Base-by-base conservation (phyloP, 2,113 vertebrate species). In the Atherinomorus stipes region DNA sequence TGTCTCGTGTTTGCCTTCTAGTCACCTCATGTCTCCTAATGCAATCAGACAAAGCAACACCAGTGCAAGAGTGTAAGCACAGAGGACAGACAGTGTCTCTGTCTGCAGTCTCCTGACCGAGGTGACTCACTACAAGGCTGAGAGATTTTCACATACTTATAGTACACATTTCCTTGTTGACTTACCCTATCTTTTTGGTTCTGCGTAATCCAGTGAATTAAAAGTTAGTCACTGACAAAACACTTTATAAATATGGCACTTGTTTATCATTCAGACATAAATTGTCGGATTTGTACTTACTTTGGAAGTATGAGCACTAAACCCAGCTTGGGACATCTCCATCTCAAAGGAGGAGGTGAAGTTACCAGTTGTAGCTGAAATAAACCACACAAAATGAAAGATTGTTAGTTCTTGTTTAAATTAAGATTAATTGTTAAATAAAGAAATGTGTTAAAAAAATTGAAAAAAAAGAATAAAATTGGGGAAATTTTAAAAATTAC, bases 251-350 rank as follows among this genome's bases (percentile, higher is more conserved):
- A 31, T 13, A 19, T 56, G 52, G 26, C n/a, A 26, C 23, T 52
- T 66, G 40, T 56, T 4, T 51, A 12, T 57, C 61, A 11, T 4
- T 51, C 9, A 38, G 7, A 60, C 11, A 53, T 40, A 65, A 51
- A 74, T 37, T 40, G 34, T 53, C 49, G 6, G 11, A 64, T 47
- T 25, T 52, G 10, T 28, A 92, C 94, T 85, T 95, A 99, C 98
- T 93, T 95, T 93, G 42, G 95, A 95, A 38, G 95, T 94, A 74
- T 99, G 97, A 54, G 95, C 96, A 65, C 98, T 99, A 80, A 99
- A 98, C 22, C 97, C 98, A n/a, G 95, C 91, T 81, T 99, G 98
- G 64, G 97, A 97, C 97, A 99, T 98, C 90, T 99, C 97, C 97
- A 98, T 97, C 87, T 95, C 95, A 81, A 98, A 98, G 2, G 96